Conservation (phyloP, 2,113 vertebrate species). For the Podocnemis expansa region DNA sequence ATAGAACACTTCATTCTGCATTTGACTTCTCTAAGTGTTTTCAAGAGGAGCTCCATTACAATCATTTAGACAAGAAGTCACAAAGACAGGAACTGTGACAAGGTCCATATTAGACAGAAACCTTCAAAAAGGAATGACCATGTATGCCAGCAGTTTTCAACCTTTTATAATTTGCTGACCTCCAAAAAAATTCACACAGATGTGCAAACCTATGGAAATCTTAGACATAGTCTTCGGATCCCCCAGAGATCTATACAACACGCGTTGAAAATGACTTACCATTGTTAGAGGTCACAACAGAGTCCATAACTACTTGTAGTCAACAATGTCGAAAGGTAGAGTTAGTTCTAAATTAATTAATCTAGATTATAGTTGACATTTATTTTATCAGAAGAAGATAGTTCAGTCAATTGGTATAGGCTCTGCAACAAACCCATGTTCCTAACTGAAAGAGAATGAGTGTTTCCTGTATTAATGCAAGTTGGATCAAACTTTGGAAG, state of each 20-base stretch:
- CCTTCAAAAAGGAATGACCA: background rate
- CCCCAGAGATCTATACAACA: background rate
- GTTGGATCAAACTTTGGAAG: background rate
- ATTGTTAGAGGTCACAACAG: background rate
- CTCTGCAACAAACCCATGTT: background rate
- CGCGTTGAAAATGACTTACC: background rate
- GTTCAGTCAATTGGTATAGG: rapidly evolving
- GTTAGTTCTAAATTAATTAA: background rate
- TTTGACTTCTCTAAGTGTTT: background rate
- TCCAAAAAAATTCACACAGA: background rate
- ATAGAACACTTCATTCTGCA: background rate
- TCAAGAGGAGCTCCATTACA: background rate
- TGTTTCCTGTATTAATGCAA: background rate
- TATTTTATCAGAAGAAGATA: background rate
- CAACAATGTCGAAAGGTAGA: background rate
- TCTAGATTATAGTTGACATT: background rate
- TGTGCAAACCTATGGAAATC: background rate
- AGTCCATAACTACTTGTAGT: background rate
- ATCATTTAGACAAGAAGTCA: background rate
- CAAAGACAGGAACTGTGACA: background rate
- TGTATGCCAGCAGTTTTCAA: background rate
- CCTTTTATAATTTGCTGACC: background rate
- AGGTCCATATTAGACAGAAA: background rate
- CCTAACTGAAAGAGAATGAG: background rate
- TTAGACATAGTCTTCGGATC: background rate